Evolutionary conservation across 2,797 vertebrate genomes (phyloP), one percentile per base, ranked within the genome.

Genomic region (Mus caroli): DNA sequence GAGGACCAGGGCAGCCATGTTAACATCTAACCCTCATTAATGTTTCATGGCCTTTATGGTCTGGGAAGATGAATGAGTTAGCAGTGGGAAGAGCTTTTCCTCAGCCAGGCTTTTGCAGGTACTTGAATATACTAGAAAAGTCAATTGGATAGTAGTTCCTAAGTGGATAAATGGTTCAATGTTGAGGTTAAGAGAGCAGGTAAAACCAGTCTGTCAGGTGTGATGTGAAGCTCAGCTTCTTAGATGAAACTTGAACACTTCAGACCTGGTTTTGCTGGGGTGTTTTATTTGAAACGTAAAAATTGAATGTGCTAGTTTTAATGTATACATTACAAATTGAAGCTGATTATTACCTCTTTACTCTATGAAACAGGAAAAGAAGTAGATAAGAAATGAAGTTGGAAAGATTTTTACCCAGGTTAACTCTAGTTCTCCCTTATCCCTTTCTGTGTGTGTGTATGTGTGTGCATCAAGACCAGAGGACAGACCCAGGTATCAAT

Each of bases 71-170:
- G 96, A 95, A 96, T 80, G 94, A 95, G 69, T 95, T 98, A 96
- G 73, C 95, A 97, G 60, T 92, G 76, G 76, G 82, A 71, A 67
- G 92, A 64, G 82, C 69, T 83, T 95, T 96, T 88, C 37, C 12
- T 97, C 83, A 93, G 22, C 76, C 88, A 94, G 84, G 85, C 26
- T 96, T 96, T 84, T 83, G 96, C 4, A 95, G 56, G 84, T 88
- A 96, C 98, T 97, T 97, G 95, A 98, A 97, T 93, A 90, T 75
- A 97, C 96, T 87, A 40, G 40, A 96, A 90, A 97, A 97, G 92
- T 95, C 98, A 98, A 97, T 97, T 96, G 98, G 97, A 93, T 86
- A 83, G 60, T 86, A 97, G 97, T 98, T 98, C 94, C 92, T 97
- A 97, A 98, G 88, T 88, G 95, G 92, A 31, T 92, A 97, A 94